Conservation (phyloP, 2,888 invertebrate genomes). For the Geophilus truncorum region DNA sequence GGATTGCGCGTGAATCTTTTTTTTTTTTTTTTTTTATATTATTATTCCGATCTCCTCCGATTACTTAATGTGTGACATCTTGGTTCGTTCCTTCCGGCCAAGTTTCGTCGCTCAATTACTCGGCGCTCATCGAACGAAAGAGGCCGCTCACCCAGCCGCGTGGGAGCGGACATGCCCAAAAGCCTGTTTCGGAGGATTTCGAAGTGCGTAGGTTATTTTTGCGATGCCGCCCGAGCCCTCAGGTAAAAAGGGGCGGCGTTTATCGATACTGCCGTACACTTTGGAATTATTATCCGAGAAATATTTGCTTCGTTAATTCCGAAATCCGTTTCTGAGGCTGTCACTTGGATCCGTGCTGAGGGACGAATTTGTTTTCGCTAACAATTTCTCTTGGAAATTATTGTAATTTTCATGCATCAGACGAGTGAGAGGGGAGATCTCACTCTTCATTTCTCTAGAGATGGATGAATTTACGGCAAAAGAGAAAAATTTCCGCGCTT, state of each 20-base stretch:
- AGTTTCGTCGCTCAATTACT: background rate
- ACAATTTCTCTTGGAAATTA: background rate
- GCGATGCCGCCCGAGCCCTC: background rate
- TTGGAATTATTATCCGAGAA: slow-evolving; percentile 8
- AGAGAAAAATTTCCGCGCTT: background rate
- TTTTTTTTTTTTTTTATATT: too few species aligned
- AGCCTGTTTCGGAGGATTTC: too few species aligned
- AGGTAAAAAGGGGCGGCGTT: background rate
- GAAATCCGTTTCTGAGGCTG: background rate
- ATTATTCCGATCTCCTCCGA: background rate
- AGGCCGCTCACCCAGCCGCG: background rate
- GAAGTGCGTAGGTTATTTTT: background rate
- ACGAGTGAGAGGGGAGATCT: background rate
- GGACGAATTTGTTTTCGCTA: slow-evolving; percentile 25
- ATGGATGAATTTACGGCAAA: slow-evolving; percentile 14
- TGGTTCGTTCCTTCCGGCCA: background rate
- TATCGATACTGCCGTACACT: background rate
- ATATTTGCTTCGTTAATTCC: slow-evolving; percentile 1
- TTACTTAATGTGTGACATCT: background rate
- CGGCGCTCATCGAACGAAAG: background rate
- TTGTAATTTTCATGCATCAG: background rate
- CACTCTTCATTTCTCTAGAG: background rate
- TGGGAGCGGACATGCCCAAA: background rate
- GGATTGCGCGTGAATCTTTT: too few species aligned
- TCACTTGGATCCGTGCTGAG: background rate